Base-by-base conservation (phyloP, 2,888 invertebrate species). In the Cantharis rustica region DNA sequence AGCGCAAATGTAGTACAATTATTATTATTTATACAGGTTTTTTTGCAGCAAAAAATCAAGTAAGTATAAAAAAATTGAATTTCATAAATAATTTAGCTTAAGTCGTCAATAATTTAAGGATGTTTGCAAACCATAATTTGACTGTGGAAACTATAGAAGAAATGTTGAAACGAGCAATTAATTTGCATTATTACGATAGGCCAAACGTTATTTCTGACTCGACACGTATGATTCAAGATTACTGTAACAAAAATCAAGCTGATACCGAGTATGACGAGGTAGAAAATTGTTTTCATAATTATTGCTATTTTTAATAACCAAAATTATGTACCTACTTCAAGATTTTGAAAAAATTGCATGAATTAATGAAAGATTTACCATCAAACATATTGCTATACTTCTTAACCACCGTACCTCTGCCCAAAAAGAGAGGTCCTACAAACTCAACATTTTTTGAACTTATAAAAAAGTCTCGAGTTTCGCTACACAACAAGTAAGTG, bases 391-490 rank as follows among this genome's bases (percentile, higher is more conserved):
- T 87, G 26, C 82, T 86, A 5, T 87, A 87, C 79, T 84, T 86
- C 72, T 80, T 88, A 69, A 87, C 87, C 11, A 84, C 87, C 73
- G 85, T 88, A 15, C 87, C 87, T 68, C 83, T 86, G 80, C 87
- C 87, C 2, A 83, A 84, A 47, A 20, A 71, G 73, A 80, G 84
- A 68, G 83, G 81, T 26, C 26, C 27, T 13, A 73, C 23, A 7
- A 73, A 10, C 10, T 76, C 79, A 16, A 72, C 68, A 61, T 69
- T 76, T 47, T 68, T 68, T n/a, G 73, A 72, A 16, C 76, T 79
- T 27, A 76, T 79, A 72, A 75, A 79, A 47, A 73, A 76, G 61
- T 69, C 76, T 26, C 76, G 73, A n/a, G 27, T 16, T 47, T 70
- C 74, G 1, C 61, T 76, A 11, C 20, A 31, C 7, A 75, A 79